Evolutionary conservation across 2,797 vertebrate genomes (phyloP).

Genomic region (Loriculus beryllinus): DNA sequence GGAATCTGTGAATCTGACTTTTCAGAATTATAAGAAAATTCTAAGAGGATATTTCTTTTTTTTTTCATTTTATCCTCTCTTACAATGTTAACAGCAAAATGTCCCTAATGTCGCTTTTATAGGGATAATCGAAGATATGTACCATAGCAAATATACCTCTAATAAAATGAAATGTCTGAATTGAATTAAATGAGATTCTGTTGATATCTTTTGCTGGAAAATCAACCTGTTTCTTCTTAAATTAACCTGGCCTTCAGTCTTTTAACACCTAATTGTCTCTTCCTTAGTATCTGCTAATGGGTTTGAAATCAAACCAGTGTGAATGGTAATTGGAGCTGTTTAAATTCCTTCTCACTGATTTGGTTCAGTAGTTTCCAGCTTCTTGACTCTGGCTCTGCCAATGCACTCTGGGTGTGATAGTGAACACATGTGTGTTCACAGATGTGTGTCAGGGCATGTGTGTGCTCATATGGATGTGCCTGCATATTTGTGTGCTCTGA

Average conservation of each 20-base stretch:
- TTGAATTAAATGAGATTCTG: constrained; percentile 24
- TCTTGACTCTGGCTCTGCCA: neutral
- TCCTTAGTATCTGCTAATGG: neutral
- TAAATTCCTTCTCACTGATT: neutral
- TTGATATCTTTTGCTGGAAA: constrained; percentile 19
- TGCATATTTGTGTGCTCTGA: neutral
- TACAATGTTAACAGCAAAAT: neutral
- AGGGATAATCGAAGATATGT: neutral
- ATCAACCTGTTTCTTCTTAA: constrained; percentile 26
- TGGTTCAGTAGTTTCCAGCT: neutral
- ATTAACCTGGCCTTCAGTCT: constrained; percentile 23
- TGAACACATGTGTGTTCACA: too few relatives aligned
- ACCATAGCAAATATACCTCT: neutral
- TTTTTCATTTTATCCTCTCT: neutral
- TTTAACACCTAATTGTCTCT: constrained; percentile 27
- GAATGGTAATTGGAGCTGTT: neutral
- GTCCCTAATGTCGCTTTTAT: neutral
- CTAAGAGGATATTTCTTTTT: neutral
- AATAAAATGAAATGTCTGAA: constrained; percentile 12
- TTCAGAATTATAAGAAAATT: neutral
- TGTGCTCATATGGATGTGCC: too few relatives aligned
- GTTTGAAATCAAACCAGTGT: neutral
- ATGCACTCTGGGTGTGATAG: too few relatives aligned
- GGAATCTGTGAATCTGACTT: neutral
- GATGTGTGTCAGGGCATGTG: too few relatives aligned